Conservation (phyloP, 2,888 invertebrate genomes). For the Stenurella melanura region DNA sequence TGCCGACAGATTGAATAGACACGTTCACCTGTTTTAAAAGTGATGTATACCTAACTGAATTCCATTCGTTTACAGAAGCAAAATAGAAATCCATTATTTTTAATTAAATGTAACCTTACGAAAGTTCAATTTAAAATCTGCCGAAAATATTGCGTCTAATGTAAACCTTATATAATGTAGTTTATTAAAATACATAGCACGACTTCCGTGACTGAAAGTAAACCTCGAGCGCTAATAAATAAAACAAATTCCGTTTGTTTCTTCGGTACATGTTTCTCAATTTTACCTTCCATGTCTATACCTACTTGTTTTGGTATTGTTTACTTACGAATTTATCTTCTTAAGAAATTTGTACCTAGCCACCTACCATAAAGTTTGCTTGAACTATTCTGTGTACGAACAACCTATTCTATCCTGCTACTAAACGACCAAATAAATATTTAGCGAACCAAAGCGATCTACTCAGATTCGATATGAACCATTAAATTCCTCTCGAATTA, state of each 20-base stretch:
- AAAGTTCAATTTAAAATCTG: too few species aligned
- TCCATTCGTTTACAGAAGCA: background rate
- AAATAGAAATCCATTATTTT: too few species aligned
- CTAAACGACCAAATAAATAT: background rate
- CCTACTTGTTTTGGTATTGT: conserved; percentile 10
- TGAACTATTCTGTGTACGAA: background rate
- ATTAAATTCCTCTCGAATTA: too few species aligned
- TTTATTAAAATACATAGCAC: too few species aligned
- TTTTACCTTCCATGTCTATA: background rate
- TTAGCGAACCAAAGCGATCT: too few species aligned
- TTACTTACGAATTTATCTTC: conserved; percentile 22
- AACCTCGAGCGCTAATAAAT: background rate
- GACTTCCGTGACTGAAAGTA: background rate
- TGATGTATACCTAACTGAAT: conserved; percentile 5
- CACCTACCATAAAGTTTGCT: background rate
- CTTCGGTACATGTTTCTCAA: background rate
- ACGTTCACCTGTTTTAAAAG: conserved; percentile 10
- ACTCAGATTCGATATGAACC: too few species aligned
- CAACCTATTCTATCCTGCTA: background rate
- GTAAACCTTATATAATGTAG: too few species aligned
- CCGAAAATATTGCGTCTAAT: too few species aligned
- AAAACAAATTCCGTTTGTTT: background rate
- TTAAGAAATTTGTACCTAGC: background rate
- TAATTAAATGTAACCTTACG: too few species aligned
- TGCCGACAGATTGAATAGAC: background rate